Conservation (phyloP, 2,797 vertebrate species). For the Mus caroli region DNA sequence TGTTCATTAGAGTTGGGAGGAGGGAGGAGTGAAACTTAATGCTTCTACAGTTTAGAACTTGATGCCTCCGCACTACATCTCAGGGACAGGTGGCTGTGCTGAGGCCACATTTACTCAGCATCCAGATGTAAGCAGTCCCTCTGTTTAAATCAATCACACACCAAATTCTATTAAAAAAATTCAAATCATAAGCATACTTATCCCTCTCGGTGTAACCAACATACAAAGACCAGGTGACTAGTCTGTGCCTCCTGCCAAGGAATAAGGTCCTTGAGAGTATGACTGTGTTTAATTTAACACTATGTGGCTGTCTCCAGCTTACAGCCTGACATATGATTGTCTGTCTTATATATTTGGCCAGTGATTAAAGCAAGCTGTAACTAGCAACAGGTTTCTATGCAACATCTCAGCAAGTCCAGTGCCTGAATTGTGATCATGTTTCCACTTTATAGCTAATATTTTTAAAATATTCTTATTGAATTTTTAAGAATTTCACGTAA, state of each 20-base stretch:
- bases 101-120: not conserved
- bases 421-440: not conserved
- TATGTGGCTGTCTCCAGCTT: not conserved
- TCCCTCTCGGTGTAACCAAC: not conserved
- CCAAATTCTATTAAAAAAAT: constrained; percentile 11
- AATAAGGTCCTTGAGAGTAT: not conserved
- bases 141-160: constrained; percentile 16
- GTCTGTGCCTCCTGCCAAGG: not conserved
- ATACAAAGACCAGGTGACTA: not conserved
- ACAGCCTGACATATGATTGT: not conserved
- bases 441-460: constrained; percentile 29
- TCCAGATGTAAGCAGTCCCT: not conserved
- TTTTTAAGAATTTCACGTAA: not conserved
- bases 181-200: not conserved
- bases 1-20: not conserved
- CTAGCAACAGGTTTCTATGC: not conserved
- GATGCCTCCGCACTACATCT: not conserved
- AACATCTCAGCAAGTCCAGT: not conserved
- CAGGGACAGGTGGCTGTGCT: not conserved
- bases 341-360: not conserved
- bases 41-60: not conserved
- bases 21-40: not conserved
- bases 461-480: not conserved
- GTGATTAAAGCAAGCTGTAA: not conserved
- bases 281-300: not conserved